Evolutionary conservation across 2,113 vertebrate species (phyloP).

Genomic region (Nothobranchius furzeri): DNA sequence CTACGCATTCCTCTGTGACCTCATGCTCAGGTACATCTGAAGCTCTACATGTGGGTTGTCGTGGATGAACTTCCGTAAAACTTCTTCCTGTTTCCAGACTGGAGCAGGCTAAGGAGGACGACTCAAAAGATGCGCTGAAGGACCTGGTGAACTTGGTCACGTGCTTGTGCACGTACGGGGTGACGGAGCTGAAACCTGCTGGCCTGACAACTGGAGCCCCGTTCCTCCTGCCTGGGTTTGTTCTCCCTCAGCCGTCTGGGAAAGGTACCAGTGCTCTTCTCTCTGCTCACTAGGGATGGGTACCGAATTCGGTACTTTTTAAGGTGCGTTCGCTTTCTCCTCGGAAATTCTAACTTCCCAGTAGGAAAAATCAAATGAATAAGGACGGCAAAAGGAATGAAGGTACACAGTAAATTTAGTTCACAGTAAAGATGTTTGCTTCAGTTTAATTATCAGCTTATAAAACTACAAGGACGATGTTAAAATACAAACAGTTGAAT

Average conservation of each 20-base stretch:
- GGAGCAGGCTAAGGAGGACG: slow-evolving; percentile 96
- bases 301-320: too few relatives aligned
- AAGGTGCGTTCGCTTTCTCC: too few relatives aligned
- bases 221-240: slow-evolving; percentile 93
- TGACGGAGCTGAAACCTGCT: slow-evolving; percentile 92
- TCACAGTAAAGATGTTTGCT: too few relatives aligned
- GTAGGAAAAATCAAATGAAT: too few relatives aligned
- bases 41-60: not conserved
- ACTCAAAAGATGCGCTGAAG: slow-evolving; percentile 94
- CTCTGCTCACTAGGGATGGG: too few relatives aligned
- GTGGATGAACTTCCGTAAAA: not conserved
- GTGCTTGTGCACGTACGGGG: slow-evolving; percentile 91
- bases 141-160: slow-evolving; percentile 97
- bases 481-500: too few relatives aligned
- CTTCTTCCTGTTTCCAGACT: slow-evolving; percentile 76
- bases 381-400: too few relatives aligned
- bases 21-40: slow-evolving; percentile 90
- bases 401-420: too few relatives aligned
- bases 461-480: too few relatives aligned
- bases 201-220: slow-evolving; percentile 94
- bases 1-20: slow-evolving; percentile 95
- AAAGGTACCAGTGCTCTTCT: slow-evolving; percentile 78
- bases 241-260: slow-evolving; percentile 92
- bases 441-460: too few relatives aligned
- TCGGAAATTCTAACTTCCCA: too few relatives aligned